These are phyloP conservation scores for Philotrypesis tridentata DNA, from an alignment of 1,140 invertebrate genomes.

Conservation along the genomic window DNA sequence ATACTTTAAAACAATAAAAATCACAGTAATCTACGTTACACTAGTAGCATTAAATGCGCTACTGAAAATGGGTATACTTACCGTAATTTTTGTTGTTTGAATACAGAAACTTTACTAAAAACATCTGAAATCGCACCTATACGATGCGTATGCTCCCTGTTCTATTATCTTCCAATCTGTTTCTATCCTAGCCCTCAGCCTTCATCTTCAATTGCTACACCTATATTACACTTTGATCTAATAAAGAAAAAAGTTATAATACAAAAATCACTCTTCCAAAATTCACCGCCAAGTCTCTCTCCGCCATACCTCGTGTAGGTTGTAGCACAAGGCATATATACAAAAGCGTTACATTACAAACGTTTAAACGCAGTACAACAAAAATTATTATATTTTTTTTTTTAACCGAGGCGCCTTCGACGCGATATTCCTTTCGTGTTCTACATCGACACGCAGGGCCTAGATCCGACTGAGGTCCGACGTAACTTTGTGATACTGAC, in stretches of 20 bases:
- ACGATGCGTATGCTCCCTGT: conserved; percentile 63
- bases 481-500: not conserved
- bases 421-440: not conserved
- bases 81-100: conserved; percentile 5
- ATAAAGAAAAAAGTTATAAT: not conserved
- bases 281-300: conserved; percentile 3
- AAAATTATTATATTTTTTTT: not conserved
- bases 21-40: not conserved
- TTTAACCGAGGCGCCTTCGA: conserved; percentile 35
- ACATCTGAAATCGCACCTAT: conserved; percentile 19
- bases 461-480: conserved; percentile 8
- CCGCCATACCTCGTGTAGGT: conserved; percentile 6
- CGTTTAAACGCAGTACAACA: not conserved
- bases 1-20: not conserved
- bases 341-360: not conserved
- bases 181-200: conserved; percentile 51
- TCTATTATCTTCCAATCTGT: conserved; percentile 40
- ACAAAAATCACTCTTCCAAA: conserved; percentile 1
- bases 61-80: conserved; percentile 21
- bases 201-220: conserved; percentile 63
- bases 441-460: not conserved
- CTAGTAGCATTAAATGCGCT: not conserved
- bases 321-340: conserved; percentile 3
- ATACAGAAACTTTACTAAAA: not conserved
- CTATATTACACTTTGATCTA: conserved; percentile 14